Conservation (phyloP, 2,113 vertebrate genomes). For the Melanotaenia duboulayi region DNA sequence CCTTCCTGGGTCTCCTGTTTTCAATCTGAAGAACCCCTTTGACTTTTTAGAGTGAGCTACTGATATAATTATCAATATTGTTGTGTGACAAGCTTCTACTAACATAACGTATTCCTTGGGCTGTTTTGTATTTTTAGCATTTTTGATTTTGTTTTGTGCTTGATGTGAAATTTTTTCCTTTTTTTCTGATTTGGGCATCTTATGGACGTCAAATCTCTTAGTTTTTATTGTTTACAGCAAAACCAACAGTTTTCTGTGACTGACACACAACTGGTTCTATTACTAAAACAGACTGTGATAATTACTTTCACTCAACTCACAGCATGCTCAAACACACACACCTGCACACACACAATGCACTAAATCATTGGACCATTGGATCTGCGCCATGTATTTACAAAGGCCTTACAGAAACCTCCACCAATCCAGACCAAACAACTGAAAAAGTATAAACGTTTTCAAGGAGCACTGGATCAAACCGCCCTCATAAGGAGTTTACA, state of each 20-base stretch:
- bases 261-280: slow-evolving; percentile 39
- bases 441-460: slow-evolving; percentile 21
- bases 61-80: slow-evolving; percentile 71
- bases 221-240: slow-evolving; percentile 61
- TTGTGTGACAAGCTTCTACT: slow-evolving; percentile 74
- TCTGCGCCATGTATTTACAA: slow-evolving; percentile 3
- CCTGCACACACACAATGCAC: slow-evolving; percentile 23
- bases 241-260: slow-evolving; percentile 45
- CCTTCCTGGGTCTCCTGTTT: slow-evolving; percentile 39
- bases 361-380: not conserved
- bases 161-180: slow-evolving; percentile 42
- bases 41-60: slow-evolving; percentile 55
- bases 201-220: slow-evolving; percentile 10
- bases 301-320: slow-evolving; percentile 14
- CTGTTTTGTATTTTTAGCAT: slow-evolving; percentile 71
- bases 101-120: slow-evolving; percentile 70
- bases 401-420: not conserved
- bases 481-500: slow-evolving; percentile 40
- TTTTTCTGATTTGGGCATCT: slow-evolving; percentile 55
- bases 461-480: slow-evolving; percentile 46
- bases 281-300: slow-evolving; percentile 47
- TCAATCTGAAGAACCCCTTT: slow-evolving; percentile 56
- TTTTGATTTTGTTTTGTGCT: slow-evolving; percentile 69
- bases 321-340: slow-evolving; percentile 23
- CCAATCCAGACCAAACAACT: slow-evolving; percentile 3